phyloP scores from a whole-genome alignment of 2,888 invertebrate species.

The Selenia dentaria region DNA sequence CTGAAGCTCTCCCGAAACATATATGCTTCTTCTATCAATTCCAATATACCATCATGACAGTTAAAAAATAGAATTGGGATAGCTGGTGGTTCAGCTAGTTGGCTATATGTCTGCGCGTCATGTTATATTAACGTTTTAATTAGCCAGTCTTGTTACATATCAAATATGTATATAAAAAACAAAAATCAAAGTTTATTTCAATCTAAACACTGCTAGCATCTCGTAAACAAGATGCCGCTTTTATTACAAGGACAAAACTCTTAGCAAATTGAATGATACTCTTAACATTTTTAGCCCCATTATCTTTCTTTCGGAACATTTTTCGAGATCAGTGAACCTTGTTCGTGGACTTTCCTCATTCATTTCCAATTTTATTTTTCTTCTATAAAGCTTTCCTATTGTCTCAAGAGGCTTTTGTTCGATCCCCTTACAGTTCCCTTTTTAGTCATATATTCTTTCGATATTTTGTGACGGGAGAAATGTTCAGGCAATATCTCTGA shows the following conservation, averaged over 20 bases:
- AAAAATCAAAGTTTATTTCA: too few species aligned
- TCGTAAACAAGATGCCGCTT: too few species aligned
- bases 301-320: conserved; percentile 24
- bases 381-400: conserved; percentile 22
- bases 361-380: conserved; percentile 38
- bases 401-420: conserved; percentile 34
- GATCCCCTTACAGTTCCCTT: conserved; percentile 24
- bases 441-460: conserved; percentile 26
- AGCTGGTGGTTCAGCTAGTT: too few species aligned
- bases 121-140: too few species aligned
- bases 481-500: background rate
- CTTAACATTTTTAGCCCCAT: conserved; percentile 19
- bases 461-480: conserved; percentile 1
- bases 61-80: too few species aligned
- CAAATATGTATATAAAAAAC: too few species aligned
- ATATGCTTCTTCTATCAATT: too few species aligned
- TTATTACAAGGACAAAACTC: conserved; percentile 1
- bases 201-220: conserved; percentile 1
- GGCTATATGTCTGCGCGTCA: too few species aligned
- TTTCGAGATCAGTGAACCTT: conserved; percentile 32
- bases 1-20: too few species aligned
- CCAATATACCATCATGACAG: too few species aligned
- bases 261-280: conserved; percentile 14
- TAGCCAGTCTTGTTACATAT: too few species aligned
- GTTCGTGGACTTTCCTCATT: conserved; percentile 27